Evolutionary conservation across 2,888 invertebrate genomes (phyloP), one percentile per base, ranked within the genome.

Genomic region (Aporophyla lueneburgensis): DNA sequence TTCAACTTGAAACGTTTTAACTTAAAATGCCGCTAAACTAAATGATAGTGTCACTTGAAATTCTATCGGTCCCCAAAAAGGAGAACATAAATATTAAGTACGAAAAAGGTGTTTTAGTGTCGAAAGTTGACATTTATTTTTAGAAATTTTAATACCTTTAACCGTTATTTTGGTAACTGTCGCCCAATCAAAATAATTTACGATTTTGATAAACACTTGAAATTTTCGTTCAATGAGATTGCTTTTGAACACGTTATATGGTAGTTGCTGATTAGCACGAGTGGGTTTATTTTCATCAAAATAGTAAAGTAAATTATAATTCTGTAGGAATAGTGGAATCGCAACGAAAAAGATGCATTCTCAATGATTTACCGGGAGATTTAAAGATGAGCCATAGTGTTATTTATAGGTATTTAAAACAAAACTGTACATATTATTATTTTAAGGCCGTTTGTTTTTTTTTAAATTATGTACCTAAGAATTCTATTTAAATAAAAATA

Each of bases 101-200:
- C 54, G 56, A 19, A 74, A 67, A 80, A 67, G 69, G 56, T 53
- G 24, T 66, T 80, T 74, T 62, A 70, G 0, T 21, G 21, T 59
- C 63, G 54, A 80, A 71, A 80, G 58, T 49, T 16, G 49, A 40
- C 7, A 63, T 80, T 67, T 49, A 74, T 67, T 62, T 33, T 67
- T 74, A 33, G 14, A 63, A 54, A 54, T 51, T 27, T 71, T 54
- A 58, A 58, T n/a, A 69, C 58, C 14, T 7, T 40, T n/a, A 6
- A 19, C 40, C 2, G 56, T 58, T 72, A 70, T 62, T 53, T 59
- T 27, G 56, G 46, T 66, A 21, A 54, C n/a, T 51, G 58, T 59
- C 12, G 61, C 53, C 46, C n/a, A 53, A 33, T 61, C n/a, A 72
- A 70, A 73, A 21, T 43, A 58, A 70, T 76, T 81, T 66, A 81